Evolutionary conservation across 2,113 vertebrate species (phyloP).

Genomic region (Ahaetulla prasina): DNA sequence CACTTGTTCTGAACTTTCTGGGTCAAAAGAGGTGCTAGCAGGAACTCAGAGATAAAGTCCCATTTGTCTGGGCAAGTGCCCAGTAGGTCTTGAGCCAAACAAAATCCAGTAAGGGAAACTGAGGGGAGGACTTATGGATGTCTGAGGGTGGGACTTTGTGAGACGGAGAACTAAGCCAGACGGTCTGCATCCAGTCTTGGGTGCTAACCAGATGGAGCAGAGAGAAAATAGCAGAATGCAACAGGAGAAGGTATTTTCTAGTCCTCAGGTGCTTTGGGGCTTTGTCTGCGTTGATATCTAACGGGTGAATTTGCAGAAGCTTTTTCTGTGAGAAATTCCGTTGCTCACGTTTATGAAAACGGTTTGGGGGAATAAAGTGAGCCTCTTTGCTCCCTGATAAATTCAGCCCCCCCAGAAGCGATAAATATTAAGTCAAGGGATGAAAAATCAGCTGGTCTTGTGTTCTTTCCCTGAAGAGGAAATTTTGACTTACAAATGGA

Average conservation of each 20-base stretch:
- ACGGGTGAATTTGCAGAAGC: not conserved
- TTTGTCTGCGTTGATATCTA: not conserved
- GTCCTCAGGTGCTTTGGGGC: slow-evolving; percentile 1
- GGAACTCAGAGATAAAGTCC: slow-evolving; percentile 9
- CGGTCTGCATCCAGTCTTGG: not conserved
- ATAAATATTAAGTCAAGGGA: not conserved
- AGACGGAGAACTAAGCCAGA: slow-evolving; percentile 8
- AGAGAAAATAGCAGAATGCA: not conserved
- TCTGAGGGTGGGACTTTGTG: slow-evolving; percentile 32
- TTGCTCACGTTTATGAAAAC: not conserved
- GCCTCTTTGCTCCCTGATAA: not conserved
- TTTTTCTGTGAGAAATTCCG: not conserved
- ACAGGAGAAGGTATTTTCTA: slow-evolving; percentile 34
- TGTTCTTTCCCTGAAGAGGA: not conserved
- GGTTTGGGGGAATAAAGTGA: not conserved
- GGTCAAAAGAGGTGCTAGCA: not conserved
- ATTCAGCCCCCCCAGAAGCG: not conserved
- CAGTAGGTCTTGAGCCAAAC: not conserved
- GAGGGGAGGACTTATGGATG: slow-evolving; percentile 42
- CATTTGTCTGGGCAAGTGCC: not conserved
- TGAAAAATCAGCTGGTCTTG: not conserved
- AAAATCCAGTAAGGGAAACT: slow-evolving; percentile 41
- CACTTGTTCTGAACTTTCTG: not conserved
- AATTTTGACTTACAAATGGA: not conserved
- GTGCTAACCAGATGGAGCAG: not conserved